phyloP scores from a whole-genome alignment of 2,888 invertebrate genomes.

The Escarpia spicata region DNA sequence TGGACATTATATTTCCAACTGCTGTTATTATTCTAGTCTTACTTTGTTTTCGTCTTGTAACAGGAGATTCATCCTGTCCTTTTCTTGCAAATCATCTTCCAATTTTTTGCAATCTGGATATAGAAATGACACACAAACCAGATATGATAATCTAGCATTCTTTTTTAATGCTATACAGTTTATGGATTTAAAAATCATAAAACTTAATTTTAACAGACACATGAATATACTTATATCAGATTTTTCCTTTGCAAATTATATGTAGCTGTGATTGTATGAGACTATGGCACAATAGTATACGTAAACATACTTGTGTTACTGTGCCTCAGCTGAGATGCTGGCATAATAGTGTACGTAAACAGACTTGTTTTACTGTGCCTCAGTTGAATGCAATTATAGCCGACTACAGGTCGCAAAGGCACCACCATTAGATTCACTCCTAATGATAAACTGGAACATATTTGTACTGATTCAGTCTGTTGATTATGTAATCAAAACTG shows the following conservation, averaged over 20 bases:
- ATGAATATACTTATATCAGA: background rate
- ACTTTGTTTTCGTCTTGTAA: constrained; percentile 17
- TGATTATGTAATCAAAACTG: background rate
- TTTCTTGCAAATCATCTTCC: constrained; percentile 17
- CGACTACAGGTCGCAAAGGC: too few relatives aligned
- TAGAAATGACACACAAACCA: background rate
- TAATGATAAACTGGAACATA: too few relatives aligned
- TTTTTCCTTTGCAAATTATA: background rate
- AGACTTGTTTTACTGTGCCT: too few relatives aligned
- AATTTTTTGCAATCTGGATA: background rate
- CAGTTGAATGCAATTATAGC: too few relatives aligned
- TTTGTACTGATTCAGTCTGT: too few relatives aligned
- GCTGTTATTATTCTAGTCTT: background rate
- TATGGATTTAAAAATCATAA: background rate
- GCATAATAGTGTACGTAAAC: too few relatives aligned
- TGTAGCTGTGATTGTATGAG: background rate
- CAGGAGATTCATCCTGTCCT: background rate
- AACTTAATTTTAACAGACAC: background rate
- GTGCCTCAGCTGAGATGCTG: too few relatives aligned
- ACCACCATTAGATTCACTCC: too few relatives aligned
- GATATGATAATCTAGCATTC: background rate
- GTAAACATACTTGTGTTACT: too few relatives aligned
- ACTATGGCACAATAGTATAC: too few relatives aligned
- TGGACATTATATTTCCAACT: background rate
- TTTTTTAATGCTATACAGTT: background rate